Base-by-base conservation (phyloP, 2,888 invertebrate genomes). In the Zhuqinia jingwanae region DNA sequence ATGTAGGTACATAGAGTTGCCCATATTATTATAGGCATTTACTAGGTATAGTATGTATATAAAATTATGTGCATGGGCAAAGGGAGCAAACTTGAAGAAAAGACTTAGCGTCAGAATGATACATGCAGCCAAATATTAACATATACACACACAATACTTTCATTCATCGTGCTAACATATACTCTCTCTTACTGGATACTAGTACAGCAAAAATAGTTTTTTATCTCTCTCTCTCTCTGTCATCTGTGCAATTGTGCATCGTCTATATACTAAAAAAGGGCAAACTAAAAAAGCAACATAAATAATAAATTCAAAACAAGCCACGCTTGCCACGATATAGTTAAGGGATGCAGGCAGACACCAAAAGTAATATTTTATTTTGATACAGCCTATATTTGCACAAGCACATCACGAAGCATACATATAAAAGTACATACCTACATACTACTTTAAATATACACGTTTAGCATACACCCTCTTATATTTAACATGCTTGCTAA, bases 281-380 rank as follows among this genome's bases (percentile, higher is more conserved):
- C 36, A 15, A 45, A 45, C 20, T 6, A 42, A 84, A 77, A 84
- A 77, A 77, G 56, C 42, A 45, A 45, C 85, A 85, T 85, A 79
- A 85, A 85, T 85, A 85, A 85, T 85, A 85, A 85, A 85, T 85
- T 85, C 78, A 77, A 78, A 83, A 76, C 68, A 50, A 58, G 36
- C 80, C 65, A 36, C 79, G 65, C 63, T 53, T 25, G 27, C 56
- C 36, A 53, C 36, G 11, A 68, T 76, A 76, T 2, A 50, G n/a
- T n/a, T 15, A n/a, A n/a, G n/a, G n/a, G n/a, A n/a, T n/a, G n/a
- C n/a, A n/a, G n/a, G 50, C 2, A 50, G 2, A 50, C 50, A 50
- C 50, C 13, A 50, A 50, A 50, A 50, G 45, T 36, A 58, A 60
- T 60, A 60, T 60, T 60, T 42, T 68, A 68, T 5, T 68, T 42